Evolutionary conservation across 1,140 invertebrate species (phyloP).

Genomic region (Bombus consobrinus): DNA sequence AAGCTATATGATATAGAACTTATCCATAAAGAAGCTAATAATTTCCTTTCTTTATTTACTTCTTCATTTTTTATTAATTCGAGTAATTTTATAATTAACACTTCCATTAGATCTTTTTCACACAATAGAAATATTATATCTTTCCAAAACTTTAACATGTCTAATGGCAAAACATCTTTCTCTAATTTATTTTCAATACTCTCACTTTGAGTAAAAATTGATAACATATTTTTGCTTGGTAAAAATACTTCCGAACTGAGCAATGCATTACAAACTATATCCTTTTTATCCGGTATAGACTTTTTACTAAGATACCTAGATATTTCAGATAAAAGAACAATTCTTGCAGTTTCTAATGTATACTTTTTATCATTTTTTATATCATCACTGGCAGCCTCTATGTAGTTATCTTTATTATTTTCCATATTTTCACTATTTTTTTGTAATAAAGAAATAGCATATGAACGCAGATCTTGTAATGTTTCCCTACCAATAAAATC

Average conservation of each 20-base stretch:
- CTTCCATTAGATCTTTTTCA: constrained; percentile 81
- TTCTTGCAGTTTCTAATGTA: constrained; percentile 61
- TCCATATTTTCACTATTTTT: constrained; percentile 23
- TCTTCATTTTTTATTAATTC: constrained; percentile 77
- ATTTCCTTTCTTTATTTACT: constrained; percentile 72
- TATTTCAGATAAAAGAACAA: constrained; percentile 71
- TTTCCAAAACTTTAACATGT: constrained; percentile 81
- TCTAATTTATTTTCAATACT: not conserved
- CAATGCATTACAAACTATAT: constrained; percentile 69
- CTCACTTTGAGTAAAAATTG: constrained; percentile 65
- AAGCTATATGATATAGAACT: constrained; percentile 81
- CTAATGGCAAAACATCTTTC: constrained; percentile 64
- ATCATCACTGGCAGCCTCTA: constrained; percentile 1
- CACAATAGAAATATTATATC: constrained; percentile 82
- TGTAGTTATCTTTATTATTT: constrained; percentile 22
- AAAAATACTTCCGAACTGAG: constrained; percentile 75
- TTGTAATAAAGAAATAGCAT: constrained; percentile 25
- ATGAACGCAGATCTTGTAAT: constrained; percentile 62
- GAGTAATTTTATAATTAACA: constrained; percentile 81
- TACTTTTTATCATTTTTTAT: constrained; percentile 57
- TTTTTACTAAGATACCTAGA: constrained; percentile 66
- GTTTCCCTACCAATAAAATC: constrained; percentile 60
- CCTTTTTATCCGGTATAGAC: constrained; percentile 56
- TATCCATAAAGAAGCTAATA: constrained; percentile 84
- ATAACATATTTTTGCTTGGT: constrained; percentile 68